Percentiles rank a stretch among this genome's conserved stretches.
Evolutionary conservation across 2,888 invertebrate genomes (phyloP).

Genomic region (Stictocephala bisonia): DNA sequence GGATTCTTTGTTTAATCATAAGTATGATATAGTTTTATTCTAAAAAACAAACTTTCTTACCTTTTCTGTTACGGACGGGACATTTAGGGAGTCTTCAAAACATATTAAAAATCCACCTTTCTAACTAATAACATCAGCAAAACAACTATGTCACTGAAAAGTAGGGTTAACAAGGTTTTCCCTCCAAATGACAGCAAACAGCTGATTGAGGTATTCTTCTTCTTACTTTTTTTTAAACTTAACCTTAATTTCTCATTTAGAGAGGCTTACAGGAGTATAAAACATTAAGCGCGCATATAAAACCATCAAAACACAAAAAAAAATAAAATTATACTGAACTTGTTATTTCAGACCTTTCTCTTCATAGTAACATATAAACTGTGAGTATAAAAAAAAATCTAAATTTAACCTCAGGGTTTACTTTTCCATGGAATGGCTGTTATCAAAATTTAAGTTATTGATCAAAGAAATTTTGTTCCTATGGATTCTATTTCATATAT

Average conservation of each 20-base stretch:
- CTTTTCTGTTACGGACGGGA: conserved; percentile 39
- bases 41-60: conserved; percentile 35
- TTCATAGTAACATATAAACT: conserved; percentile 26
- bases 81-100: conserved; percentile 26
- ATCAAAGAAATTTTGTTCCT: too few species aligned
- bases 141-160: conserved; percentile 22
- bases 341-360: conserved; percentile 33
- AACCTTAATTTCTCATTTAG: conserved; percentile 23
- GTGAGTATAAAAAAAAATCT: too few species aligned
- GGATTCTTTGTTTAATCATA: conserved; percentile 31
- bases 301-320: conserved; percentile 25
- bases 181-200: conserved; percentile 34
- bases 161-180: conserved; percentile 40
- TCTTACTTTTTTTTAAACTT: conserved; percentile 29
- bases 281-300: conserved; percentile 33
- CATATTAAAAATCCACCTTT: conserved; percentile 18
- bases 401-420: conserved; percentile 29
- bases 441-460: too few species aligned
- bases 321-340: conserved; percentile 27
- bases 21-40: conserved; percentile 30
- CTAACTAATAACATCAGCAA: conserved; percentile 1
- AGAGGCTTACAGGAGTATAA: conserved; percentile 34
- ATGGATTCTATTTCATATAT: too few species aligned
- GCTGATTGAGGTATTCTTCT: conserved; percentile 38
- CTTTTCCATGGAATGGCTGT: conserved; percentile 41